These are phyloP conservation scores for Ptychochromis oligacanthus DNA, from an alignment of 2,113 vertebrate species.

Conservation along the genomic window DNA sequence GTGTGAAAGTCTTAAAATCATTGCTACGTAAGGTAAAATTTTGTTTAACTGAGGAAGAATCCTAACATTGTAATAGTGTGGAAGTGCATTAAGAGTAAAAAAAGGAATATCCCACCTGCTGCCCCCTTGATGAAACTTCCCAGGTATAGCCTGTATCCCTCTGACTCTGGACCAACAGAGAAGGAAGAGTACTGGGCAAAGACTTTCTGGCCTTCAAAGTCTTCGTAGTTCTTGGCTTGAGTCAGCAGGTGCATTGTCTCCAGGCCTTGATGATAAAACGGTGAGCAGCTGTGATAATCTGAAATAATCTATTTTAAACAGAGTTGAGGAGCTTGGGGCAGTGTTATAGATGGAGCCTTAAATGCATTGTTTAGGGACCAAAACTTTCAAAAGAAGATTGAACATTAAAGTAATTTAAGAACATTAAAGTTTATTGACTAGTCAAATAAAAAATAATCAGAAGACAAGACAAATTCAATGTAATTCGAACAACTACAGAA, in stretches of 20 bases:
- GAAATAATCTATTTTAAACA: background rate
- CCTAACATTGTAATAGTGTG: accelerated
- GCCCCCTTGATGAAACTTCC: conserved; percentile 40
- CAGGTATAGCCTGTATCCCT: conserved; percentile 34
- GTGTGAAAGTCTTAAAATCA: background rate
- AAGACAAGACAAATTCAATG: background rate
- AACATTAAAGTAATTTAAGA: background rate
- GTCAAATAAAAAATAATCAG: background rate
- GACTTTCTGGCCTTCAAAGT: conserved; percentile 54
- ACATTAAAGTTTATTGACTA: background rate
- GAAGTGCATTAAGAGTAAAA: background rate
- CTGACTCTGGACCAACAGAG: conserved; percentile 42
- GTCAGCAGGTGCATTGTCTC: conserved; percentile 58
- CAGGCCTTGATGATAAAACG: conserved; percentile 21
- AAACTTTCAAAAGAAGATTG: background rate
- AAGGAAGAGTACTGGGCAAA: conserved; percentile 38
- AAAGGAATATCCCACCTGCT: conserved; percentile 26
- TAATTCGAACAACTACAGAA: background rate
- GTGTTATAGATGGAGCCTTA: background rate
- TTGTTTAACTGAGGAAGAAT: background rate
- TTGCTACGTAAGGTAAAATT: background rate
- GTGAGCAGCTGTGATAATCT: background rate
- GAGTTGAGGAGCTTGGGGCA: background rate
- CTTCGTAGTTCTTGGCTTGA: conserved; percentile 34
- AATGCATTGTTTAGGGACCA: background rate